Evolutionary conservation across 2,888 invertebrate genomes (phyloP), one percentile per base, ranked within the genome.

Genomic region (Allolobophora icterica): DNA sequence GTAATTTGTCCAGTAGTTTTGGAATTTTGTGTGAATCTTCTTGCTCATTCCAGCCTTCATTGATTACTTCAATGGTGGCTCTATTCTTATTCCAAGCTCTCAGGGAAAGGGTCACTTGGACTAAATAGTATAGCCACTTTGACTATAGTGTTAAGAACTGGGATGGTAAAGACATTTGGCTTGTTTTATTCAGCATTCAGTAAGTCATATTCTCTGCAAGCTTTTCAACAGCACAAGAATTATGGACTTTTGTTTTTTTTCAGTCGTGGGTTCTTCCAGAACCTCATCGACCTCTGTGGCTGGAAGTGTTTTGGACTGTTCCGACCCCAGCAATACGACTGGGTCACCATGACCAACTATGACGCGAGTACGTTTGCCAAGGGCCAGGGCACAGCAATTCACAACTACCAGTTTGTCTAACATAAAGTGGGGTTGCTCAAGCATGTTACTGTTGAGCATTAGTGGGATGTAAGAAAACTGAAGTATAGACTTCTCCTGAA

Each of bases 261-360:
- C 92, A 93, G 93, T 91, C 93, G 92, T 33, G 93, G 98, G 0
- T 96, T 97, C 90, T 95, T 97, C 91, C 96, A 97, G 94, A 99
- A 99, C 96, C 95, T 97, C 91, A 96, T 97, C 8, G 98, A 98
- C 95, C 97, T 98, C 95, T 97, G 98, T 94, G 97, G 97, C 93
- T 96, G 97, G 94, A 96, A 96, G 45, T 97, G 97, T 94, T 97
- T 97, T 95, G 98, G 98, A 17, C 95, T 97, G 91, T 96, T 97
- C 93, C 96, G 97, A 92, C 97, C 97, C 34, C 97, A 97, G 93
- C 96, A 96, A 90, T 96, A 97, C 89, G 97, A 98, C 96, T 98
- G 98, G 98, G 90, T 91, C 34, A 84, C 35, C 19, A 84, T 90
- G 90, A 84, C 89, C 21, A 89, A 45, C 52, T 84, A 90, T 90